Base-by-base conservation (phyloP, 2,113 vertebrate species). In the Trichomycterus rosablanca region DNA sequence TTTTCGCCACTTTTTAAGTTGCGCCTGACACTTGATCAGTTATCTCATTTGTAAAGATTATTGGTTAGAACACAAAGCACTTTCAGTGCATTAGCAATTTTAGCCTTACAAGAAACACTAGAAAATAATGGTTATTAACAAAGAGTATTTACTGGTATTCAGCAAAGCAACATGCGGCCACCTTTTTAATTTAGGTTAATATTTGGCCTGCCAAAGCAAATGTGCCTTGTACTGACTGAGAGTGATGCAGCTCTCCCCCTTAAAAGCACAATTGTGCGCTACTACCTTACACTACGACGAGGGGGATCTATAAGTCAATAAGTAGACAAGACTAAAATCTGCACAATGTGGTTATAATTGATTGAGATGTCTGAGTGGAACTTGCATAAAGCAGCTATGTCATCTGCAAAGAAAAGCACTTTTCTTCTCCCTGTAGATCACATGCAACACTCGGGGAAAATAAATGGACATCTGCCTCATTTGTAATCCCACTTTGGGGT, bases 31-130 rank as follows among this genome's bases (percentile, higher is more conserved):
- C 95, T 91, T 83, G 81, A 88, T 86, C 86, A 84, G 90, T 94
- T 90, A 98, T 97, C 91, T 80, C 83, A 91, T 98, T 97, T 96
- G 90, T 89, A 87, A 91, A 93, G 94, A 98, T 90, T 91, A 95
- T 91, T 80, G 85, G 89, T 89, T 67, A 84, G 82, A 80, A 85
- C 80, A 76, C 75, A 65, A 64, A 84, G 84, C 84, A 85, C 83
- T 87, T 76, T 68, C 72, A 82, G 78, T 79, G 74, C 82, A 85
- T 86, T 85, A 85, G 81, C 73, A 78, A 78, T 76, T 68, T 73
- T 72, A 78, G 65, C 70, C 79, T 83, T 79, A 80, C 73, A 72
- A 70, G 65, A 74, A 70, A 74, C 71, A 76, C 81, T 77, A 75
- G 71, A 68, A 78, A 77, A 68, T 74, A 77, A 80, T 79, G 78